These are phyloP conservation scores for Perithous albicinctus DNA, from an alignment of 2,888 invertebrate genomes.

Conservation along the genomic window DNA sequence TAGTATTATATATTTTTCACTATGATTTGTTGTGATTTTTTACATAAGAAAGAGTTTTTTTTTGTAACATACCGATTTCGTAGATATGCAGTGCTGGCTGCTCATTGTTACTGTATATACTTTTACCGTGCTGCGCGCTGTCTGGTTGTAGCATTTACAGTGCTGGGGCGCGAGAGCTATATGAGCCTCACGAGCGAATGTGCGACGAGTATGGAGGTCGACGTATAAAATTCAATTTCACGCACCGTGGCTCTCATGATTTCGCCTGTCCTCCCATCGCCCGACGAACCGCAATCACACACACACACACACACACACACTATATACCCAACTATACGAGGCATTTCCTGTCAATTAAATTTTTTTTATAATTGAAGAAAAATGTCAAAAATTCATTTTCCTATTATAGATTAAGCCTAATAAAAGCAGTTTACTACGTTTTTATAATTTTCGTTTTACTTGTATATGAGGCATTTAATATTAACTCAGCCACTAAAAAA, in stretches of 20 bases:
- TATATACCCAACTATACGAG: too few species aligned
- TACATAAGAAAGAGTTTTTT: background rate
- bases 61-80: background rate
- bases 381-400: too few species aligned
- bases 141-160: slow-evolving; percentile 26
- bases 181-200: slow-evolving; percentile 47
- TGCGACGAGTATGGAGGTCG: slow-evolving; percentile 53
- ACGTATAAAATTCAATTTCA: slow-evolving; percentile 79
- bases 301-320: background rate
- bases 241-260: slow-evolving; percentile 73
- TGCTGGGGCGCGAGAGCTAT: slow-evolving; percentile 7
- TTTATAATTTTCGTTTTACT: too few species aligned
- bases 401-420: too few species aligned
- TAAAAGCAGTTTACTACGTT: too few species aligned
- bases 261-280: slow-evolving; percentile 64
- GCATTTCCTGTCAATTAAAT: too few species aligned
- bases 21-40: too few species aligned
- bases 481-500: too few species aligned
- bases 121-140: background rate
- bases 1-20: too few species aligned
- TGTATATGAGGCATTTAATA: too few species aligned
- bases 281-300: slow-evolving; percentile 51
- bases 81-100: background rate
- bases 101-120: background rate
- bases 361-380: too few species aligned